phyloP scores from a whole-genome alignment of 2,888 invertebrate genomes.

The Spialia ferax region DNA sequence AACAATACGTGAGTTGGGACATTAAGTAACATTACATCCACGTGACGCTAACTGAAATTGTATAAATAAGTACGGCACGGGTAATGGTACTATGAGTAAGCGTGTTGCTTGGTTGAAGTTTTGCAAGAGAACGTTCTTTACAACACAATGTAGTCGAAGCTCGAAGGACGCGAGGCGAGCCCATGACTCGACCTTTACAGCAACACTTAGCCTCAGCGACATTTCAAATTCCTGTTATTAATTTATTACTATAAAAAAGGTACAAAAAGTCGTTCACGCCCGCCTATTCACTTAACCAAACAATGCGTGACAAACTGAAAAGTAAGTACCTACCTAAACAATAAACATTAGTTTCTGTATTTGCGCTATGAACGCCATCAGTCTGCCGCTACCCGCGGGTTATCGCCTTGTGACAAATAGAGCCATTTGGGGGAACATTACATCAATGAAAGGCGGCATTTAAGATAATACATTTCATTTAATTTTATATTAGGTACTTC shows the following conservation, averaged over 20 bases:
- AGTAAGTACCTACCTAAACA: no score
- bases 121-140: conserved; percentile 55
- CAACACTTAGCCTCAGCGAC: conserved; percentile 53
- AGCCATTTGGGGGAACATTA: conserved; percentile 31
- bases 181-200: conserved; percentile 55
- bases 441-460: conserved; percentile 49
- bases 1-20: conserved; percentile 27
- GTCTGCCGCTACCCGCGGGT: conserved; percentile 7
- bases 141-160: conserved; percentile 46
- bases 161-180: conserved; percentile 54
- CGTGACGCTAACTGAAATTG: conserved; percentile 46
- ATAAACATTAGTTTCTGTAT: conserved; percentile 47
- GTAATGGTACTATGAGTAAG: conserved; percentile 48
- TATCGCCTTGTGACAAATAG: conserved; percentile 28
- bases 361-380: conserved; percentile 11
- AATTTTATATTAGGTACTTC: conserved; percentile 76
- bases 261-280: neutral
- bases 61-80: conserved; percentile 18
- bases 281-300: conserved; percentile 38
- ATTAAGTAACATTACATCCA: conserved; percentile 18
- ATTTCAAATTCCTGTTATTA: conserved; percentile 53
- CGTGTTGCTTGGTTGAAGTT: conserved; percentile 48
- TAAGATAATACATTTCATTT: conserved; percentile 68
- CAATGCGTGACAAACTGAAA: conserved; percentile 47
- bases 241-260: conserved; percentile 49